A percentile compares a stretch with the other conserved stretches of the same genome.
Evolutionary conservation across 2,113 vertebrate genomes (phyloP).

Genomic region (Pollimyrus isidori): DNA sequence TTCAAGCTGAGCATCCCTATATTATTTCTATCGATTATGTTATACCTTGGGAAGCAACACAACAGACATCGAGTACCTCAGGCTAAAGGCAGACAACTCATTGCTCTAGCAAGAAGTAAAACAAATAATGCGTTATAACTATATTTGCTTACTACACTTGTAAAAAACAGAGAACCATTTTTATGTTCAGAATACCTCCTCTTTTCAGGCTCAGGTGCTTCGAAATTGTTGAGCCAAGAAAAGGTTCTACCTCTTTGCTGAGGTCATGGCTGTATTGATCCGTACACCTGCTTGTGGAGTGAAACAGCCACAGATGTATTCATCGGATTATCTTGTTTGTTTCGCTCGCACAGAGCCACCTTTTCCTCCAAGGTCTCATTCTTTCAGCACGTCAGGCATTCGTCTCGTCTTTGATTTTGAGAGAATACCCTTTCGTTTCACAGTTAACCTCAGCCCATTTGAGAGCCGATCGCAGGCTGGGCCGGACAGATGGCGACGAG

Average conservation of each 20-base stretch:
- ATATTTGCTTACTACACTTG: not conserved
- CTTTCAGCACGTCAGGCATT: slow-evolving; percentile 21
- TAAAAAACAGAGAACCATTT: not conserved
- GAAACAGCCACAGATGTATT: not conserved
- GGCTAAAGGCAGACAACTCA: not conserved
- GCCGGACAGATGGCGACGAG: slow-evolving; percentile 41
- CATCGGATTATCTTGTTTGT: not conserved
- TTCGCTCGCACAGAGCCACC: not conserved
- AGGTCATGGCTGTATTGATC: not conserved
- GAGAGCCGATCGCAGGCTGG: slow-evolving; percentile 30
- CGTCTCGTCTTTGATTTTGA: slow-evolving; percentile 4
- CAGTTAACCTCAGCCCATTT: slow-evolving; percentile 47
- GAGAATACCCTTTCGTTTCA: slow-evolving; percentile 41
- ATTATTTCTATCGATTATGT: not conserved
- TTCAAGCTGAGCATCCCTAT: not conserved
- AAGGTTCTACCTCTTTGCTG: not conserved
- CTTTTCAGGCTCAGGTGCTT: not conserved
- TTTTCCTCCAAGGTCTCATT: slow-evolving; percentile 27
- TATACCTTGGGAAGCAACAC: not conserved
- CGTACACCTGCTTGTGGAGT: not conserved
- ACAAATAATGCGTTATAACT: not conserved
- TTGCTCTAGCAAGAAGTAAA: not conserved
- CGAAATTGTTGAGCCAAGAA: not conserved
- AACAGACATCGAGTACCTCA: not conserved
- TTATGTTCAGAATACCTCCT: not conserved